Conservation (phyloP, 1,140 invertebrate genomes). For the Cyclina sinensis region DNA sequence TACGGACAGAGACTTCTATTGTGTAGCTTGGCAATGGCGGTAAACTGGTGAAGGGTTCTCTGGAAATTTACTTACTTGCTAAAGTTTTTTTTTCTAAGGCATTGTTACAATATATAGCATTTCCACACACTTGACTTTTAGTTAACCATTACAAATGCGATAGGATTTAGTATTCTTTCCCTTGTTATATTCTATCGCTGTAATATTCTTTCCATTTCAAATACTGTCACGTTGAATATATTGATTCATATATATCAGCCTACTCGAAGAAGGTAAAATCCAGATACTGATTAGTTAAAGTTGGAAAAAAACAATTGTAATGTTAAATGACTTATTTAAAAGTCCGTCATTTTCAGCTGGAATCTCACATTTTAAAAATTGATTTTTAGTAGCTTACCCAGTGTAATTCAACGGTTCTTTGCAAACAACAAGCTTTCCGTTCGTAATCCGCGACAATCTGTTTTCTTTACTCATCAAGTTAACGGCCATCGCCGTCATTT, state of each 20-base stretch:
- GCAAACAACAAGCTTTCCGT: background rate
- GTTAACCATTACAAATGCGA: too few relatives aligned
- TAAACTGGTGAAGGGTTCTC: constrained; percentile 2
- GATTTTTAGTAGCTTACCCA: background rate
- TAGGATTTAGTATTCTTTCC: background rate
- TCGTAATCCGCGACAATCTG: background rate
- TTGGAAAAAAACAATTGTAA: background rate
- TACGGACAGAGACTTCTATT: background rate
- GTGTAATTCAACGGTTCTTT: background rate
- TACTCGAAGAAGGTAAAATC: background rate
- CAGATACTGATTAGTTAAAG: background rate
- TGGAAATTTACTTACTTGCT: background rate
- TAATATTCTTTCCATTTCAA: too few relatives aligned
- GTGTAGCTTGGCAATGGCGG: background rate
- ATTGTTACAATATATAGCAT: too few relatives aligned
- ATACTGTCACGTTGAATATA: background rate
- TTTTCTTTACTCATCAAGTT: background rate
- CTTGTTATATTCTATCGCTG: too few relatives aligned
- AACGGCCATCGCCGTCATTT: constrained; percentile 7
- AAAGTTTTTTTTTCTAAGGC: background rate
- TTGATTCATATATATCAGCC: background rate
- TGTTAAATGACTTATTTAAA: background rate
- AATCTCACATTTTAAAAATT: background rate
- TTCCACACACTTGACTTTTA: too few relatives aligned
- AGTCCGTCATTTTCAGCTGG: background rate